Conservation (phyloP, 2,888 invertebrate species). For the Hypolimnas misippus region DNA sequence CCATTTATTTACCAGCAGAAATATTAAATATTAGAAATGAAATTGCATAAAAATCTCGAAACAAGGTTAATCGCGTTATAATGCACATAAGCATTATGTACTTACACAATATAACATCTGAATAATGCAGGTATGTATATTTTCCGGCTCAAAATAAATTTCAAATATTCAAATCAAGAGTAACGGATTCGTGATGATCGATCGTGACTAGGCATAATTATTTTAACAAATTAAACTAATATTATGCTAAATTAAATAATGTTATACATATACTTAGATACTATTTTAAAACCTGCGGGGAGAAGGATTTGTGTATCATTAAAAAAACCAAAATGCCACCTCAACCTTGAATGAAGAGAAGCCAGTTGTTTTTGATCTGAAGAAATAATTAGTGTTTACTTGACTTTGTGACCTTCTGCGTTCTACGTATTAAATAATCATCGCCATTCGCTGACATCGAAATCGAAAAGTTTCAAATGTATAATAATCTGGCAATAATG, state of each 20-base stretch:
- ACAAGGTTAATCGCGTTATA: conserved; percentile 4
- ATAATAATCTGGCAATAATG: conserved; percentile 1
- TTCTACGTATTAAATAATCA: conserved; percentile 36
- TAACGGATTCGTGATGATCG: conserved; percentile 1
- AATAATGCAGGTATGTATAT: not conserved
- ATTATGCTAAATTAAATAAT: not conserved
- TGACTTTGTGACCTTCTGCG: conserved; percentile 56
- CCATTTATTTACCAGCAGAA: too few relatives aligned
- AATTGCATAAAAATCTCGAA: conserved; percentile 9
- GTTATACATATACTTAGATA: not conserved
- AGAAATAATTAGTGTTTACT: conserved; percentile 56
- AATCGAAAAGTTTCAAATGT: conserved; percentile 27
- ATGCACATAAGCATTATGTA: not conserved
- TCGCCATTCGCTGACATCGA: conserved; percentile 30
- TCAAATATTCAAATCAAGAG: not conserved
- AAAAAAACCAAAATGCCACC: conserved; percentile 36
- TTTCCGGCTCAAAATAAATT: not conserved
- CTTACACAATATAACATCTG: conserved; percentile 4
- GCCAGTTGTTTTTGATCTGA: conserved; percentile 42
- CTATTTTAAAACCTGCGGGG: conserved; percentile 13
- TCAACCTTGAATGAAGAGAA: conserved; percentile 44
- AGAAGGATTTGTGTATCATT: conserved; percentile 1
- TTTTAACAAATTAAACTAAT: not conserved
- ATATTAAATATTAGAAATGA: not conserved
- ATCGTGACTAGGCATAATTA: not conserved